Conservation (phyloP, 1,140 invertebrate genomes). For the Caenorhabditis latens region DNA sequence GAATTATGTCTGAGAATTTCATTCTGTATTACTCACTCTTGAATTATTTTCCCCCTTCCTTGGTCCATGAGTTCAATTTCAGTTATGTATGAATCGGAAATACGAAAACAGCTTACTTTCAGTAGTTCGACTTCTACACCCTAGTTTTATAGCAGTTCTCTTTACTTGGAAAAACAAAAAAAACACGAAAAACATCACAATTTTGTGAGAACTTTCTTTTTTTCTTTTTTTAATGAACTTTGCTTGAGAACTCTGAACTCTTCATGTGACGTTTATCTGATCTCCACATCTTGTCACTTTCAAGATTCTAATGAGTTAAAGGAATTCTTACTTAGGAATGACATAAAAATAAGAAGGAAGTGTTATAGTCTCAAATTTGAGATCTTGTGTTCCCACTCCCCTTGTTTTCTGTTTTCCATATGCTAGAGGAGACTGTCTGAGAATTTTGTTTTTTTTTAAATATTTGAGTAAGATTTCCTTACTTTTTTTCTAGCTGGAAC, state of each 20-base stretch:
- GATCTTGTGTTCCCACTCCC: not conserved
- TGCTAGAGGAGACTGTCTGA: no score
- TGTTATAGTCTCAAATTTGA: conserved; percentile 22
- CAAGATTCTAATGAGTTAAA: not conserved
- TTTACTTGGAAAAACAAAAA: no score
- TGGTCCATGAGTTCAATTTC: not conserved
- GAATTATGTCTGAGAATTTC: not conserved
- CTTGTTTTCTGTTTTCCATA: not conserved
- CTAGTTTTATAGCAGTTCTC: not conserved
- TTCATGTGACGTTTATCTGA: not conserved
- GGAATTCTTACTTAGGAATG: conserved; percentile 4
- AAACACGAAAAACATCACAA: not conserved
- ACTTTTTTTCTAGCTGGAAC: no score
- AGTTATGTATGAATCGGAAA: no score
- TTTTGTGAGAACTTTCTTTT: not conserved
- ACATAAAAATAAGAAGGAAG: not conserved
- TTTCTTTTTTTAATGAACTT: not conserved
- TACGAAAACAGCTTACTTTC: no score
- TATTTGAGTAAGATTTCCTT: no score
- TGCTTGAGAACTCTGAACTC: not conserved
- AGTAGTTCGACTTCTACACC: no score
- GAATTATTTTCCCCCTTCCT: not conserved
- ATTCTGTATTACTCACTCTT: not conserved
- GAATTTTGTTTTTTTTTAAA: no score
- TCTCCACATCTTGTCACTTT: not conserved